phyloP scores from a whole-genome alignment of 2,888 invertebrate genomes.

The Alloplasta piceator region DNA sequence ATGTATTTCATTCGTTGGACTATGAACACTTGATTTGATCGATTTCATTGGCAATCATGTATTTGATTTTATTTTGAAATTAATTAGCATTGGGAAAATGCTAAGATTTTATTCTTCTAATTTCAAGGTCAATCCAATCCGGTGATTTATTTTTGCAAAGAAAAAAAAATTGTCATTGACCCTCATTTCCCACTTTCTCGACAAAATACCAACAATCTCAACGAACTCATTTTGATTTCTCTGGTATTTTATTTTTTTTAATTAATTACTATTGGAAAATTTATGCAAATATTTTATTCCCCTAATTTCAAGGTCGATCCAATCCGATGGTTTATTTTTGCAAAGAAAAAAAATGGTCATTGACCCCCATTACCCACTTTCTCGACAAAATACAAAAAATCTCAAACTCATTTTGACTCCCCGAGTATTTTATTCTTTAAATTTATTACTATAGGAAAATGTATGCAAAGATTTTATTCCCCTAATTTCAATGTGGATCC shows the following conservation, averaged over 20 bases:
- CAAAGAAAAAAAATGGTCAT: background rate
- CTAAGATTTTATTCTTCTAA: too few species aligned
- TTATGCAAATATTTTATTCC: too few species aligned
- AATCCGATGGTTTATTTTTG: background rate
- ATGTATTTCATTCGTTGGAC: too few species aligned
- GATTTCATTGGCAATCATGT: background rate
- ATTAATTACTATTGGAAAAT: background rate
- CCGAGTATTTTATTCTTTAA: background rate
- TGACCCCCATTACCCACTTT: conserved; percentile 3
- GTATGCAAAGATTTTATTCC: too few species aligned
- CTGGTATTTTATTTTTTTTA: too few species aligned
- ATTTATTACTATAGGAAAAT: background rate
- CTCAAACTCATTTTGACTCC: conserved; percentile 14
- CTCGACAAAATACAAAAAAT: background rate
- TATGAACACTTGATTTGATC: too few species aligned
- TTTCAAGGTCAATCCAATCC: background rate
- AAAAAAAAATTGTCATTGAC: background rate
- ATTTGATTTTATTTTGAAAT: background rate
- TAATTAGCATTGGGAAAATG: too few species aligned
- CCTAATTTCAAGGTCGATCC: background rate
- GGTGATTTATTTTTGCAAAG: background rate
- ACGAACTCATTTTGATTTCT: too few species aligned
- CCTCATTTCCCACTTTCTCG: background rate
- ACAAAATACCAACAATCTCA: background rate
- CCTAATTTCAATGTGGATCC: background rate